Evolutionary conservation across 2,113 vertebrate species (phyloP).

Genomic region (Benitochromis conjunctus): DNA sequence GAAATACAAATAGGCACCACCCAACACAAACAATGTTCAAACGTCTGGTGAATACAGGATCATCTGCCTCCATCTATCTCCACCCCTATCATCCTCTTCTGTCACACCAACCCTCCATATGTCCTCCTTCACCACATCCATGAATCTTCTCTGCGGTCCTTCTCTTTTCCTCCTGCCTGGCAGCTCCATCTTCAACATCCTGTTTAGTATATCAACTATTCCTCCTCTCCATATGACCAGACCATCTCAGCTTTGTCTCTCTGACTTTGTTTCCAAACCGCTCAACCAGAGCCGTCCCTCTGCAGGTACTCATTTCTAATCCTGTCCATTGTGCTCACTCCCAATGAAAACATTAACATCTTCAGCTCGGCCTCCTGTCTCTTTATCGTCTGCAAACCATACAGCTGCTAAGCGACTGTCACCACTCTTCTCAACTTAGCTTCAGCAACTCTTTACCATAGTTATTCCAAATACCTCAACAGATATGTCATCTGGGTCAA

Average conservation of each 20-base stretch:
- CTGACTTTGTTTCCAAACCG: not conserved
- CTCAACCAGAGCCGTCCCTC: not conserved
- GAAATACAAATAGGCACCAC: rapidly evolving
- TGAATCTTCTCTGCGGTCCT: not conserved
- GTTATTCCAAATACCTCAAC: not conserved
- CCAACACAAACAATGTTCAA: not conserved
- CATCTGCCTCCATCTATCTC: rapidly evolving
- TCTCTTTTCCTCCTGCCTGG: not conserved
- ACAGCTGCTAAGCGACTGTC: rapidly evolving
- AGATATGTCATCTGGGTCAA: not conserved
- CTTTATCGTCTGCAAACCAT: rapidly evolving
- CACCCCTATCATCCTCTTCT: not conserved
- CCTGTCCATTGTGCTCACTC: not conserved
- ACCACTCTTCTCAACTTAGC: not conserved
- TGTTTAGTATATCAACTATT: rapidly evolving
- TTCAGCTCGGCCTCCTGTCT: rapidly evolving
- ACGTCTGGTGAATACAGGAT: not conserved
- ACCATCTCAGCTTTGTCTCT: not conserved
- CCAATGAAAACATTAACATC: not conserved
- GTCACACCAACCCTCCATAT: not conserved
- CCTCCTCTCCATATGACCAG: not conserved
- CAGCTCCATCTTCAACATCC: not conserved
- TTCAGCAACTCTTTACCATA: rapidly evolving
- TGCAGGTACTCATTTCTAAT: not conserved
- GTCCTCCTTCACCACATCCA: not conserved